Base-by-base conservation (phyloP, 1,140 invertebrate species). In the Pseudomyrmex sp. region DNA sequence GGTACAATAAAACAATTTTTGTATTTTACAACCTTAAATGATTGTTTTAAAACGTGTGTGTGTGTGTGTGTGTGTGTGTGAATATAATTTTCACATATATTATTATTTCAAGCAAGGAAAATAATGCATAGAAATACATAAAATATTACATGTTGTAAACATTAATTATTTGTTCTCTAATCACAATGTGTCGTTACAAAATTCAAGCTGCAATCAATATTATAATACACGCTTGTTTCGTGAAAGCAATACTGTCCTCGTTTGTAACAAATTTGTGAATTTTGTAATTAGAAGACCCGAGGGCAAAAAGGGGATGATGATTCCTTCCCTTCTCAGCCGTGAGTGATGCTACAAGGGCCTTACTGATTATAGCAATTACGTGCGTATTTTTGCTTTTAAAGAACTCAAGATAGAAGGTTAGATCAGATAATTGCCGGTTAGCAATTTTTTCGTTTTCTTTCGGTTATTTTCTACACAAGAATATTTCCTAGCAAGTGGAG, bases 161-260 rank as follows among this genome's bases (percentile, higher is more conserved):
- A 70, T 70, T 46, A 69, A 70, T 79, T 69, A 79, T 70, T 70
- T 26, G 18, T 79, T 58, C 35, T 54, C 48, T 58, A 69, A 77
- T 77, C 50, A 77, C 50, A 77, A 69, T 69, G 59, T 50, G 26
- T 65, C 15, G 3, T 63, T 75, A 66, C n/a, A 44, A 68, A 68
- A 77, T 18, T 69, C 18, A 23, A 69, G 35, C 15, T 13, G 52
- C 35, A 69, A 79, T 69, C 18, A 58, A 69, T 69, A 69, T 61
- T 15, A 20, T 35, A 35, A 35, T 0, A 35, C 61, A 50, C 20
- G 54, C 10, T 61, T 23, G 46, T 75, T 75, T 44, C 10, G 18
- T 5, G 44, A 74, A 63, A 73, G 62, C 9, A 9, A 35, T 20
- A 48, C 10, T 12, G 12, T 3, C 59, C 54, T 46, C 35, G 35